Conservation (phyloP, 2,113 vertebrate genomes). For the Albula goreensis region DNA sequence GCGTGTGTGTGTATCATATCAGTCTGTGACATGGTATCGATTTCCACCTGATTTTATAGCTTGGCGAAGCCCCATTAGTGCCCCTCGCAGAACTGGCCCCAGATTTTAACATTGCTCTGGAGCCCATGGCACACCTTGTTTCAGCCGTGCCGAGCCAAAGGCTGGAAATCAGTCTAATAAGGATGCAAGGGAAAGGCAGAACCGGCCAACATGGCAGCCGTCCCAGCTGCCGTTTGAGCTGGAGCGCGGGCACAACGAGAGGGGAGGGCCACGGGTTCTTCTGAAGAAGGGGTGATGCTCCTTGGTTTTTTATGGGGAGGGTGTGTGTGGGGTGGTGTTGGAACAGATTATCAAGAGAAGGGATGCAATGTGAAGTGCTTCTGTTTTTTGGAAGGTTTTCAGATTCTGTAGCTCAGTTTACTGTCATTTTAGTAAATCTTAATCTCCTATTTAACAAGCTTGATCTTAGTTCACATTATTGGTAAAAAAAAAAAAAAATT, state of each 20-base stretch:
- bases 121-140: conserved; percentile 51
- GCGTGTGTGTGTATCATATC: conserved; percentile 34
- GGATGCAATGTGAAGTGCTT: no score
- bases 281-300: conserved; percentile 30
- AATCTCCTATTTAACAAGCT: no score
- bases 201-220: conserved; percentile 56
- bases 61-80: conserved; percentile 24
- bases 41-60: conserved; percentile 35
- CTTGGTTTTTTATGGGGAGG: neutral
- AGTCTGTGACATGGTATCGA: conserved; percentile 48
- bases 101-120: conserved; percentile 28
- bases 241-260: conserved; percentile 38
- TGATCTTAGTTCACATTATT: no score
- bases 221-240: conserved; percentile 47
- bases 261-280: conserved; percentile 41
- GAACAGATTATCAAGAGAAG: no score
- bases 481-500: no score
- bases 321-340: neutral
- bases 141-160: conserved; percentile 35
- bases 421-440: neutral
- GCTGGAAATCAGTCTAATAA: conserved; percentile 49
- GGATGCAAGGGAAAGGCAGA: conserved; percentile 45
- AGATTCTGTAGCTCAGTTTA: neutral
- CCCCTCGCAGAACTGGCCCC: conserved; percentile 38
- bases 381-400: no score